These are phyloP conservation scores for Hybognathus amarus DNA, from an alignment of 2,797 vertebrate species.

Conservation along the genomic window DNA sequence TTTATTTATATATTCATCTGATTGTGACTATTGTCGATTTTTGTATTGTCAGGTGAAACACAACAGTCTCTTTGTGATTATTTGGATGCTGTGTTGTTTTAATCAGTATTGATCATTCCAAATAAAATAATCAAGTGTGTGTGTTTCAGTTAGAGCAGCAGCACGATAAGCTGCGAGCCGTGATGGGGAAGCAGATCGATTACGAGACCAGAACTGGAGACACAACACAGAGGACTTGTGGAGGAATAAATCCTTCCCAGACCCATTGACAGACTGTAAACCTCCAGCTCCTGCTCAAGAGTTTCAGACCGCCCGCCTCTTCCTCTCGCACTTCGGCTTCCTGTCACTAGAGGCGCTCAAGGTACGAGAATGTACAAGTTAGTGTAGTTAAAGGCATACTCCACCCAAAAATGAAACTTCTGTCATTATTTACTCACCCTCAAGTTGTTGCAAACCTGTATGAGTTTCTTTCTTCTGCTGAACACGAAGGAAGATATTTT, in stretches of 20 bases:
- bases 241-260: conserved; percentile 82
- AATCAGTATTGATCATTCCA: too few species aligned
- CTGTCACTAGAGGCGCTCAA: conserved; percentile 89
- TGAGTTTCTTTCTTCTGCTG: too few species aligned
- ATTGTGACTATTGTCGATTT: too few species aligned
- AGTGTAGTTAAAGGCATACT: background rate
- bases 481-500: too few species aligned
- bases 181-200: conserved; percentile 84
- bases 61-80: too few species aligned
- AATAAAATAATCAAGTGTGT: background rate
- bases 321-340: conserved; percentile 92
- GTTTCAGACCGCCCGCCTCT: conserved; percentile 90
- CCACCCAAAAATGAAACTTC: too few species aligned
- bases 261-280: conserved; percentile 78
- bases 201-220: conserved; percentile 83
- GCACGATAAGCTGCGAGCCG: conserved; percentile 82
- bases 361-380: conserved; percentile 66
- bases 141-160: conserved; percentile 81
- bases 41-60: too few species aligned
- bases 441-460: too few species aligned
- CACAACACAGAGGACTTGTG: conserved; percentile 82
- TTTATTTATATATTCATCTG: too few species aligned
- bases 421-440: too few species aligned
- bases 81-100: too few species aligned
- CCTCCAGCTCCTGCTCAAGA: conserved; percentile 83